Evolutionary conservation across 2,797 vertebrate genomes (phyloP).

Genomic region (Pampus argenteus): DNA sequence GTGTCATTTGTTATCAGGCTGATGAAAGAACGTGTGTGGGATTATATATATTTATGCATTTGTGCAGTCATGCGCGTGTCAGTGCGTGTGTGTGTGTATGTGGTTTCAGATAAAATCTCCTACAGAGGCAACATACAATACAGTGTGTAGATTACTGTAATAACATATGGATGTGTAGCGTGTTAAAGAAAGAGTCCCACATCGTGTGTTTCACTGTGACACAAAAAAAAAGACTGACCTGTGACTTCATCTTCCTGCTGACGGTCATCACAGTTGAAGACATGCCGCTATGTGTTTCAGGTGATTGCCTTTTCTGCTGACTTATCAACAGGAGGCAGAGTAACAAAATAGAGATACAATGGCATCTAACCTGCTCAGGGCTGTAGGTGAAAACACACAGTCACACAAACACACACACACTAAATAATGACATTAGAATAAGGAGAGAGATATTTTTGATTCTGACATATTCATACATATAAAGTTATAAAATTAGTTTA

Average conservation of each 20-base stretch:
- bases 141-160: neutral
- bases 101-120: neutral
- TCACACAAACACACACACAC: conserved; percentile 10
- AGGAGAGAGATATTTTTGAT: neutral
- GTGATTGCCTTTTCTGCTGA: conserved; percentile 20
- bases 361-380: conserved; percentile 11
- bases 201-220: neutral
- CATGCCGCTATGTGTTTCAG: conserved; percentile 19
- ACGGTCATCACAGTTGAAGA: conserved; percentile 11
- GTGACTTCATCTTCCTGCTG: neutral
- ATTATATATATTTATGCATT: neutral
- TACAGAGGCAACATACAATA: neutral
- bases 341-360: conserved; percentile 14
- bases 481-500: too few species aligned
- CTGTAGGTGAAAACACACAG: conserved; percentile 2
- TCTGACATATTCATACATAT: neutral
- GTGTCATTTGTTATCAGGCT: too few species aligned
- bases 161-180: neutral
- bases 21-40: neutral
- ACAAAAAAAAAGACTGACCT: neutral
- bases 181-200: neutral
- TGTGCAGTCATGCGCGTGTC: conserved; percentile 9
- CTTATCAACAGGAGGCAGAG: conserved; percentile 25
- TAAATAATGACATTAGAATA: neutral
- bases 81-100: neutral